Evolutionary conservation across 1,140 invertebrate species (phyloP), one percentile per base, ranked within the genome.

Genomic region (Pseudomyrmex gracilis): DNA sequence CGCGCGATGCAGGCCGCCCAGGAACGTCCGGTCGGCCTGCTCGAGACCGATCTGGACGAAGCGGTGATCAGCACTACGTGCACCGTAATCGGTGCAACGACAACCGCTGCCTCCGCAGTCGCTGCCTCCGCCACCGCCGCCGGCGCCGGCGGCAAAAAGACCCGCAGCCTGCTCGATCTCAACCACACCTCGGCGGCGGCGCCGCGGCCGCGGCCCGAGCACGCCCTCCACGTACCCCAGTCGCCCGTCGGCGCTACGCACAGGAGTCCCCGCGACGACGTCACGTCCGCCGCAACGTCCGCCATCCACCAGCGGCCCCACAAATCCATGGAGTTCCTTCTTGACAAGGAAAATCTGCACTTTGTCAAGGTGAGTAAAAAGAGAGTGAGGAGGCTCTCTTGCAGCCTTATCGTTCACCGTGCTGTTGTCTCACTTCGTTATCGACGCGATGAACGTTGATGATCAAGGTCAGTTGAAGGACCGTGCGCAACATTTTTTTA

Each of bases 321-420:
- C 95, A 98, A 98, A 95, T 98, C 97, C 94, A 98, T 98, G 97
- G 98, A 98, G 95, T 98, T 98, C 95, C 96, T 98, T 90, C 96
- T 98, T 91, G 97, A 98, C 94, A 98, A 98, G 94, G 97, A 98
- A 90, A 98, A 98, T 94, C 95, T 97, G 91, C 96, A 96, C 88
- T 96, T 96, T 86, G 95, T 96, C 83, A 95, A 97, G 96, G 97
- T 97, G 90, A 95, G 92, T 83, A 15, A 10, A 12, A 5, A 34
- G 34, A 34, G 0, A 34, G 34, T 34, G 34, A 34, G 0, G 34
- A 34, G 34, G 5, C 34, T 34, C 5, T 34, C 17, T 57, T 24
- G 9, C 4, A 8, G 13, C 2, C 8, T 60, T 73, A 34, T 45
- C 34, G 12, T 53, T 3, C 13, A 9, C 24, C 8, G 20, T 8